Percentiles rank a stretch among this genome's conserved stretches.
Conservation (phyloP, 2,113 vertebrate genomes). For the Sylvietta virens region DNA sequence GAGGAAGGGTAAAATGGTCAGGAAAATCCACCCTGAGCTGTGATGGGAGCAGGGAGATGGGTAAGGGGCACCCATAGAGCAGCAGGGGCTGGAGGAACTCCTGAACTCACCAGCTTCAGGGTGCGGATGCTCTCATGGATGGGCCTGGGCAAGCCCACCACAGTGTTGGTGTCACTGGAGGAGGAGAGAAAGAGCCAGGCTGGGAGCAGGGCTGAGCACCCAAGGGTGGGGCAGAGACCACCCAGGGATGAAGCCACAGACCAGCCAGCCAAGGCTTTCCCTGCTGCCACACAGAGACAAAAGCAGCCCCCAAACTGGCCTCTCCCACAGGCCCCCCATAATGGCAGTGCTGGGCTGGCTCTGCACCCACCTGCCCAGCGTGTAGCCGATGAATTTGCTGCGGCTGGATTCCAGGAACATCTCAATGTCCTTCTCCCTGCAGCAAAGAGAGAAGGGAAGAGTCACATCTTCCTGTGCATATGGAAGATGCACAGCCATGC, state of each 20-base stretch:
- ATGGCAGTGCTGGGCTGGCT: not conserved
- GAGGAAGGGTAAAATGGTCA: not conserved
- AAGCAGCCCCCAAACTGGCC: not conserved
- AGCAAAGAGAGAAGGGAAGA: not conserved
- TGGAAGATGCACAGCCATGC: not conserved
- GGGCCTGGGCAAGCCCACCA: conserved; percentile 93
- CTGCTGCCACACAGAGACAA: accelerated
- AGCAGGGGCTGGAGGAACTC: not conserved
- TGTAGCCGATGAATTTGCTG: conserved; percentile 98
- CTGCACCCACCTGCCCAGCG: conserved; percentile 85
- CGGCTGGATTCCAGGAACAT: conserved; percentile 96
- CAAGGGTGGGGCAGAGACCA: not conserved
- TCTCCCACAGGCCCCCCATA: accelerated
- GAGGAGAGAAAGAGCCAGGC: conserved; percentile 14
- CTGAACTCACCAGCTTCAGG: conserved; percentile 85
- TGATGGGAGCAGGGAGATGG: not conserved
- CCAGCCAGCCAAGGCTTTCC: not conserved
- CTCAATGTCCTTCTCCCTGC: conserved; percentile 97
- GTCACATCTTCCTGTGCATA: not conserved
- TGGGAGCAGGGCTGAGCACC: not conserved
- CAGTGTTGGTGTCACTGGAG: conserved; percentile 90
- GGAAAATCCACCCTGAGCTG: not conserved
- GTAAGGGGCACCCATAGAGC: not conserved
- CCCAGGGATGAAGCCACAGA: not conserved
- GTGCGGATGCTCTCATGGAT: conserved; percentile 98